A percentile compares a stretch with the other conserved stretches of the same genome.
These are phyloP conservation scores for Myotis davidii DNA, from an alignment of 2,113 vertebrate genomes.

Conservation along the genomic window DNA sequence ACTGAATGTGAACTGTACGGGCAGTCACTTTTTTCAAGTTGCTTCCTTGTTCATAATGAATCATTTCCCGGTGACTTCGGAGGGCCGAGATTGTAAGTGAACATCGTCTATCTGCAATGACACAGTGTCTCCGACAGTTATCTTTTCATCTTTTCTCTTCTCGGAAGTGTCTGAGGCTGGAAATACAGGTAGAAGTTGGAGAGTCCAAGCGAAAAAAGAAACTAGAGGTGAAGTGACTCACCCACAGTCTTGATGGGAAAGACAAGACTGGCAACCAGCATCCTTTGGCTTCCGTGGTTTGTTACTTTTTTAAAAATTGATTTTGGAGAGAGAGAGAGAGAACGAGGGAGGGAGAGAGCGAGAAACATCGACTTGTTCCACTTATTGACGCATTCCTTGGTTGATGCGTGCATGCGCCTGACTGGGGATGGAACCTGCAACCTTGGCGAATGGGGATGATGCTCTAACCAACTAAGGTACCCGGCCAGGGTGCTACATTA, in stretches of 20 bases:
- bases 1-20: background rate
- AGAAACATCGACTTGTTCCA: background rate
- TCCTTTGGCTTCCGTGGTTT: background rate
- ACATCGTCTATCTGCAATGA: background rate
- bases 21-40: background rate
- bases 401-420: background rate
- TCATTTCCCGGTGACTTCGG: background rate
- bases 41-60: background rate
- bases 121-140: background rate
- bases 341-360: too few relatives aligned
- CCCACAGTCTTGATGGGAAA: background rate
- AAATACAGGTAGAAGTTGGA: background rate
- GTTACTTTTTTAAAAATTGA: too few relatives aligned
- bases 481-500: background rate
- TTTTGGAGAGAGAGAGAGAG: too few relatives aligned
- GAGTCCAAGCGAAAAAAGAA: background rate
- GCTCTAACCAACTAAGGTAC: background rate
- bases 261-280: background rate
- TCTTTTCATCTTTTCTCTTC: background rate
- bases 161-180: background rate
- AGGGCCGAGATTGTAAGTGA: too few relatives aligned
- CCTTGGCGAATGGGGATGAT: background rate
- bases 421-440: background rate
- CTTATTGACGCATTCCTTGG: background rate
- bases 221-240: background rate